Evolutionary conservation across 2,113 vertebrate genomes (phyloP), one percentile per base, ranked within the genome.

Genomic region (Eurystomus gularis): DNA sequence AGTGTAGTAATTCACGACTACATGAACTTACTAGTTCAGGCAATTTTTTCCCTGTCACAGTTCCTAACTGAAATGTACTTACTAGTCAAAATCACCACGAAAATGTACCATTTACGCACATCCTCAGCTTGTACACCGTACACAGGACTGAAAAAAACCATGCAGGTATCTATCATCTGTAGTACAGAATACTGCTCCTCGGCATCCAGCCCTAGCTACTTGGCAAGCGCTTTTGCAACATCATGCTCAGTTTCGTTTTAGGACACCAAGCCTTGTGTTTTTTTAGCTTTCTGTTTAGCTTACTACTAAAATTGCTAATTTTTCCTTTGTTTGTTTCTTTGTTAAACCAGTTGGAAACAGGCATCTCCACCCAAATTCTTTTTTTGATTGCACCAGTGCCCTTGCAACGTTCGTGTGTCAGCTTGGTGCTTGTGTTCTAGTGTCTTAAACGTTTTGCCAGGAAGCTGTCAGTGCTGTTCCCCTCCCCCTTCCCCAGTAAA

Each of bases 301-400:
- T 48, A 70, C 65, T 83, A 90, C 33, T 75, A 64, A 94, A 91
- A 89, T 44, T 29, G 25, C 42, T 84, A 60, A 10, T 42, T 95
- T 78, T 91, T 79, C 49, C 54, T 77, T 61, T 31, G 31, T 35
- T 76, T 76, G 33, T 51, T 94, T 94, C 58, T 88, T 94, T 93
- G 72, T 82, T 90, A 25, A 52, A 87, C 51, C 58, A 60, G 71
- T 65, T 73, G 80, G 81, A 95, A 89, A 72, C 58, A 48, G 66
- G 49, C 68, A 62, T 78, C 61, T 94, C 91, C 92, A 92, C 64
- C 54, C 77, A 92, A 94, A 93, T 83, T 77, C 51, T 85, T 92
- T 61, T 65, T n/a, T 91, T 91, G 71, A 71, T 18, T 46, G 40
- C 40, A 68, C 28, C 83, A 81, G 31, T 60, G 54, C 61, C 37